Percentiles rank a stretch among this genome's conserved stretches.
Conservation (phyloP, 2,113 vertebrate species). For the Lynx canadensis region DNA sequence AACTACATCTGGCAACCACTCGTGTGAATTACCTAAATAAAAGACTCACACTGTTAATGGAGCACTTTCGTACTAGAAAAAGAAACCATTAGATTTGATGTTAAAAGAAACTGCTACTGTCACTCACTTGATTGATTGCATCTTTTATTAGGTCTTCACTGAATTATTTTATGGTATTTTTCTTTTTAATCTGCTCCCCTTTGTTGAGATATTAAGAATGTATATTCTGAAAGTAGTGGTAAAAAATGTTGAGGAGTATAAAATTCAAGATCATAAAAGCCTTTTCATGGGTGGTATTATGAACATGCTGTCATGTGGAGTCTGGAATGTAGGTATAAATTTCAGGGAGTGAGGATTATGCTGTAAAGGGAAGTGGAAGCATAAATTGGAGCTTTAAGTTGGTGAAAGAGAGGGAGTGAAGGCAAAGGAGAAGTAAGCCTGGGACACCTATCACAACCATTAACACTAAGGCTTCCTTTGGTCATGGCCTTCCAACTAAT, state of each 20-base stretch:
- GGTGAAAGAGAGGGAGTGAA: constrained; percentile 35
- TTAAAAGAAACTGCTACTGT: constrained; percentile 73
- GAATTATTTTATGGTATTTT: constrained; percentile 71
- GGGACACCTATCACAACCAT: constrained; percentile 24
- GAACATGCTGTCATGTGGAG: constrained; percentile 41
- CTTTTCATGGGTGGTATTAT: constrained; percentile 57
- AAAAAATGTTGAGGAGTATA: constrained; percentile 60
- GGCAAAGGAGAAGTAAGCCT: constrained; percentile 27
- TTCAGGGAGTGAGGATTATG: constrained; percentile 57
- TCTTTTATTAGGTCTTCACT: constrained; percentile 76
- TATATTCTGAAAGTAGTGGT: constrained; percentile 73
- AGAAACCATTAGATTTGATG: constrained; percentile 77
- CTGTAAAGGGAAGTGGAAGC: constrained; percentile 53
- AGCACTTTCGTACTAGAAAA: constrained; percentile 76
- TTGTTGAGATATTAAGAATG: constrained; percentile 73
- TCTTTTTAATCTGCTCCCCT: constrained; percentile 66
- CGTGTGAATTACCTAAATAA: constrained; percentile 79
- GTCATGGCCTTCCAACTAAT: neutral
- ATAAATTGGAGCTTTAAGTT: constrained; percentile 52
- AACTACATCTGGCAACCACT: constrained; percentile 77
- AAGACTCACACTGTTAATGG: constrained; percentile 78
- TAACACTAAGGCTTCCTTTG: constrained; percentile 16
- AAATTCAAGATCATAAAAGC: constrained; percentile 69
- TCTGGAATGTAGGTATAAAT: constrained; percentile 59
- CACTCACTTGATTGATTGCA: constrained; percentile 70